A percentile compares a stretch with the other conserved stretches of the same genome.
Conservation (phyloP, 1,140 invertebrate genomes). For the Micrasema longulum region DNA sequence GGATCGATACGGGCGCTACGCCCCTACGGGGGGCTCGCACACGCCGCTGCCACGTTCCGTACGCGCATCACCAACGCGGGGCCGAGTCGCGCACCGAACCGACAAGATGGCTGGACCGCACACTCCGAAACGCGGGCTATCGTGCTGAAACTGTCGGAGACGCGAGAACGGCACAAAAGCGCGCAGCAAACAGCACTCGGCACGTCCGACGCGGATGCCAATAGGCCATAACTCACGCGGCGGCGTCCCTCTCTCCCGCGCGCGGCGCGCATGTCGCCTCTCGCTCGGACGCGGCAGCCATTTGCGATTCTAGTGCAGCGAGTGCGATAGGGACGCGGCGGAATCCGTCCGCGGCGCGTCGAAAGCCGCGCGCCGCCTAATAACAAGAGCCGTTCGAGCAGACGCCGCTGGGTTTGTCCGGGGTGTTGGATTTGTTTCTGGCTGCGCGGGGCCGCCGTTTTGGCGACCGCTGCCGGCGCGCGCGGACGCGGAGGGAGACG, state of each 20-base stretch:
- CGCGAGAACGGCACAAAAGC: constrained; percentile 1
- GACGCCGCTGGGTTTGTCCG: too few relatives aligned
- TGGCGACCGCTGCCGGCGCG: not conserved
- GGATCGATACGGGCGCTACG: constrained; percentile 13
- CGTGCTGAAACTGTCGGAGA: not conserved
- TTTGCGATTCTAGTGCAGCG: constrained; percentile 39
- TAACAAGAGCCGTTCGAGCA: not conserved
- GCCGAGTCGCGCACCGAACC: not conserved
- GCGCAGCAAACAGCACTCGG: not conserved
- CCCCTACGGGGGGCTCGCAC: not conserved
- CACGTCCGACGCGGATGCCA: constrained; percentile 8
- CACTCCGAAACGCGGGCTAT: not conserved
- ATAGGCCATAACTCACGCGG: constrained; percentile 26
- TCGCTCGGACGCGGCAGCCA: constrained; percentile 29
- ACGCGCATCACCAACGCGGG: not conserved
- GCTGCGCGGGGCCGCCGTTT: not conserved
- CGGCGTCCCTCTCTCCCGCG: constrained; percentile 1
- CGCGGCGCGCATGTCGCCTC: not conserved
- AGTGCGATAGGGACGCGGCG: constrained; percentile 18
- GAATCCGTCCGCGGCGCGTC: not conserved
- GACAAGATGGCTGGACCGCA: not conserved
- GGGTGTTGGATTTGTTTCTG: not conserved
- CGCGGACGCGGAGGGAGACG: constrained; percentile 1
- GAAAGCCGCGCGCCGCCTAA: not conserved
- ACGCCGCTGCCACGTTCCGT: constrained; percentile 3